Evolutionary conservation across 1,140 invertebrate genomes (phyloP), one percentile per base, ranked within the genome.

Genomic region (Lordiphosa stackelbergi): DNA sequence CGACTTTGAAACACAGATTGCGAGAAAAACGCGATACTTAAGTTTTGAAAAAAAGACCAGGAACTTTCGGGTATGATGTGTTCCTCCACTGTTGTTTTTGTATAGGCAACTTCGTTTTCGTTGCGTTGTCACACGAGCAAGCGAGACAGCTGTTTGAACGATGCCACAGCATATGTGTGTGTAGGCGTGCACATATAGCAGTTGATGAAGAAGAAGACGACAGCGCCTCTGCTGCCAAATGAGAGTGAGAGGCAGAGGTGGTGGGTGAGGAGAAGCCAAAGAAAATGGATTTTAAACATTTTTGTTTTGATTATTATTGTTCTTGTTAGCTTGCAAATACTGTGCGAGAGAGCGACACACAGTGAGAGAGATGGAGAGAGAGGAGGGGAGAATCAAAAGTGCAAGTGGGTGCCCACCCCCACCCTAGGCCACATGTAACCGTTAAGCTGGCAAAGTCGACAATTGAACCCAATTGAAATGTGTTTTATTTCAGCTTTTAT

Each of bases 231-330:
- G 42, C 61, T 64, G 56, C 66, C 69, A 75, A 79, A 81, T 69
- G 63, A 83, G 66, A 61, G 61, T 52, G 47, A 46, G 59, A 62
- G 45, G 7, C 1, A 46, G 59, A 62, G 45, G 28, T 31, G 63
- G 77, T 75, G 75, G 68, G 66, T 60, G 61, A 47, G 66, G 16
- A 66, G 66, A 69, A 73, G 74, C 48, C 51, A 81, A 79, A 83
- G 77, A 81, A 81, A 81, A 81, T 81, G 75, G 77, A 81, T 81
- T 81, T 81, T 81, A 83, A 81, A 81, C 75, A 81, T 81, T 81
- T 81, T 81, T 81, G 75, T 81, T 81, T 81, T 81, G 75, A 81
- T 81, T 81, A 81, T 81, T 81, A 81, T 81, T 81, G 75, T 81
- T 81, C 75, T 81, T 78, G 73, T 73, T 65, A 53, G 68, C 28